These are phyloP conservation scores for Enteromius fasciolatus DNA, from an alignment of 2,797 vertebrate genomes.

Conservation along the genomic window DNA sequence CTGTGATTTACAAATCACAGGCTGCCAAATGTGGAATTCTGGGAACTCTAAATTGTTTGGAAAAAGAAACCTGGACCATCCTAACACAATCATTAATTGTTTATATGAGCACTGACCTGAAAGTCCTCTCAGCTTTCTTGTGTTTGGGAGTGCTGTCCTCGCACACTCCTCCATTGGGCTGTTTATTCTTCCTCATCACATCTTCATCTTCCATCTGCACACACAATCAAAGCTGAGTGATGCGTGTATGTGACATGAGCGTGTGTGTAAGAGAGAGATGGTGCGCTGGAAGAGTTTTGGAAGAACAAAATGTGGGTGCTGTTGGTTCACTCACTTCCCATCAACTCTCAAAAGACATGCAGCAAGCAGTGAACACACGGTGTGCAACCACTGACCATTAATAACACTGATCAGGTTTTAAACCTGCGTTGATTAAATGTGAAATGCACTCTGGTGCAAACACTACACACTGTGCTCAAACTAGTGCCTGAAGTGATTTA, in stretches of 20 bases:
- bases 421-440: background rate
- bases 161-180: conserved; percentile 88
- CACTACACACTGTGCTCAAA: conserved; percentile 47
- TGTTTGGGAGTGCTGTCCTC: conserved; percentile 84
- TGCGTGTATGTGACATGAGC: conserved; percentile 14
- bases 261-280: background rate
- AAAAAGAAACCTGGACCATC: conserved; percentile 33
- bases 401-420: conserved; percentile 3
- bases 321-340: conserved; percentile 14
- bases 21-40: conserved; percentile 27
- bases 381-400: conserved; percentile 18
- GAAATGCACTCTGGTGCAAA: conserved; percentile 23
- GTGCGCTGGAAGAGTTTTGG: conserved; percentile 4
- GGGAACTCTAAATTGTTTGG: conserved; percentile 32
- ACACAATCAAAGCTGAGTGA: conserved; percentile 47
- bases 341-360: conserved; percentile 44
- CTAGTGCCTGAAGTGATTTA: conserved; percentile 36
- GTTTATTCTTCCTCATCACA: conserved; percentile 80
- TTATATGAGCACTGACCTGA: conserved; percentile 79
- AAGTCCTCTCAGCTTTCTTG: conserved; percentile 87
- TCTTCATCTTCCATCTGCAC: conserved; percentile 84
- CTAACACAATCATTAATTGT: conserved; percentile 38
- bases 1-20: conserved; percentile 26
- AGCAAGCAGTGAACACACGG: conserved; percentile 38
- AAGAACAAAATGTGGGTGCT: conserved; percentile 26